Evolutionary conservation across 2,888 invertebrate species (phyloP), one percentile per base, ranked within the genome.

Genomic region (Chloromyia formosa): DNA sequence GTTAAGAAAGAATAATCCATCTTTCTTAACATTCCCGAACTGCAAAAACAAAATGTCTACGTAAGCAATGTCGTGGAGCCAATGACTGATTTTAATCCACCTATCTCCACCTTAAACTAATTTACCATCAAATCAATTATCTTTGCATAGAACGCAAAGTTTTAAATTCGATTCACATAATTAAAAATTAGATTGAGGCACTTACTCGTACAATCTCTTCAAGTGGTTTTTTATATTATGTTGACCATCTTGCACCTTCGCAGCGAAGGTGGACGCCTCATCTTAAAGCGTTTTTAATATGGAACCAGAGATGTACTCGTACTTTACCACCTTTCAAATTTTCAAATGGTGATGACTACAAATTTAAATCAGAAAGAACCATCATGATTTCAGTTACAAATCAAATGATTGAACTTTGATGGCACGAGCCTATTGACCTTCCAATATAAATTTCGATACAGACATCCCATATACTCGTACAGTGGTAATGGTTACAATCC

Each of bases 351-450:
- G 64, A 64, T 23, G 64, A 18, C 14, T 64, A 18, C 64, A 23
- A 40, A 64, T 64, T 20, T 20, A 42, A 64, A 64, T 64, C 42
- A 10, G 27, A 42, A 64, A 23, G 69, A 27, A 69, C 54, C 27
- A 69, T 56, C 2, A 35, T 35, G 14, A 35, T 35, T 64, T 64
- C 18, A 27, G 62, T 35, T 64, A 12, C 40, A 20, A 16, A 3
- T 56, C 3, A 22, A 69, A 69, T 18, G 18, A 16, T 69, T 54
- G 27, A 69, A 69, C 54, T 54, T 12, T 5, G n/a, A 69, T 69
- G 56, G 69, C 69, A 69, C 69, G 69, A 54, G 69, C 54, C 69
- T 10, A 53, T 69, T 69, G 27, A 69, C 69, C 69, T 56, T 69
- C 54, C 35, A 54, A 27, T 54, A 27, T 54, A 35, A 35, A 27